Percentiles rank a stretch among this genome's conserved stretches.
Conservation (phyloP, 2,888 invertebrate species). For the Leptura quadrifasciata region DNA sequence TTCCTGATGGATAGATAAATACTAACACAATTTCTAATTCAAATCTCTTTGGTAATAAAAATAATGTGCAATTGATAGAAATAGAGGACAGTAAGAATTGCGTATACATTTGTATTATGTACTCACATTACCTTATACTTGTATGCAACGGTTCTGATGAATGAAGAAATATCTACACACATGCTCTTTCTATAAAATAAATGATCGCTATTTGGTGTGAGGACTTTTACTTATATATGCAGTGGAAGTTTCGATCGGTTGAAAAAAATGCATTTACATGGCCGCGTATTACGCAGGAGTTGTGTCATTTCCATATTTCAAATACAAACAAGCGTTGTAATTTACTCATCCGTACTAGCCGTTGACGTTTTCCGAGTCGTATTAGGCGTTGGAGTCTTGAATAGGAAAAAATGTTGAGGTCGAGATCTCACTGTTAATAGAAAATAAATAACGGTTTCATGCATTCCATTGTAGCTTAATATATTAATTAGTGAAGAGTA, state of each 20-base stretch:
- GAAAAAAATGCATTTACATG: constrained; percentile 12
- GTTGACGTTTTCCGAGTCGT: constrained; percentile 13
- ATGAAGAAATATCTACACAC: neutral
- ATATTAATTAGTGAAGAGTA: constrained; percentile 58
- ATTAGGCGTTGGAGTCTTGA: constrained; percentile 38
- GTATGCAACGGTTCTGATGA: neutral
- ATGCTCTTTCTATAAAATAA: neutral
- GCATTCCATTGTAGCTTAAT: constrained; percentile 56
- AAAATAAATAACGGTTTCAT: constrained; percentile 52
- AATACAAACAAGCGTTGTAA: constrained; percentile 14
- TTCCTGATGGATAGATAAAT: too few relatives aligned
- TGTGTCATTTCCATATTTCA: neutral
- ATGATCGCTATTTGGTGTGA: neutral
- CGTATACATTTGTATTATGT: too few relatives aligned
- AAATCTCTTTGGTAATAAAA: too few relatives aligned
- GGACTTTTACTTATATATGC: neutral
- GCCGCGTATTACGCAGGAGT: constrained; percentile 18
- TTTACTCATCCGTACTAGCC: constrained; percentile 9
- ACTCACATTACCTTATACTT: neutral
- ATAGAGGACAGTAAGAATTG: too few relatives aligned
- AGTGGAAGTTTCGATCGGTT: neutral
- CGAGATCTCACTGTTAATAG: constrained; percentile 54
- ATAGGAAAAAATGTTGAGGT: constrained; percentile 53
- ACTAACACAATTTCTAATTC: too few relatives aligned
- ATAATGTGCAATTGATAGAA: too few relatives aligned